Evolutionary conservation across 2,113 vertebrate species (phyloP).

Genomic region (Camelus dromedarius): DNA sequence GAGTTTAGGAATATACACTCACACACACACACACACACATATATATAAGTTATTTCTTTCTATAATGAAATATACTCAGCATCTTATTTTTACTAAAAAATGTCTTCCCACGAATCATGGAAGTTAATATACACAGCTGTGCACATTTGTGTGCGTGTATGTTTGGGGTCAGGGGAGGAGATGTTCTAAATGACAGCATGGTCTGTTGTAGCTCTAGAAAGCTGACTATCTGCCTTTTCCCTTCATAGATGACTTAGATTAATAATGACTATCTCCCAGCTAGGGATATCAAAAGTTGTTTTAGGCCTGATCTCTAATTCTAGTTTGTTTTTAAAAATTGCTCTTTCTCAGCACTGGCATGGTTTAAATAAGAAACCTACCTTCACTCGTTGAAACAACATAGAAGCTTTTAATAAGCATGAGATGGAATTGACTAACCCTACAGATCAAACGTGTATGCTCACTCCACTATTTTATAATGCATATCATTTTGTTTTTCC

Average conservation of each 20-base stretch:
- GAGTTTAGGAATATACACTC: background rate
- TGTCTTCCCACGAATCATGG: background rate
- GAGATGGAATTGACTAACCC: background rate
- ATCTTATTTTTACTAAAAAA: background rate
- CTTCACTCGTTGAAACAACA: background rate
- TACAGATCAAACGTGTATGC: background rate
- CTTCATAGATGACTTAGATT: background rate
- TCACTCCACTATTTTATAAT: background rate
- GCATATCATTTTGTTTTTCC: background rate
- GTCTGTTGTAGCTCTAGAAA: background rate
- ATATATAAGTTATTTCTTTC: background rate
- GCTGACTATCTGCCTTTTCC: background rate
- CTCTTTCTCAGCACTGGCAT: background rate
- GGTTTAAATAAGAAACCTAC: background rate
- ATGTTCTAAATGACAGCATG: background rate
- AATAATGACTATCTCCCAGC: background rate
- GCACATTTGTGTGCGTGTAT: background rate
- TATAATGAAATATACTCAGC: background rate
- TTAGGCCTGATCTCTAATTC: background rate
- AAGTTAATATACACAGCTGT: background rate
- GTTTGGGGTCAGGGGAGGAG: background rate
- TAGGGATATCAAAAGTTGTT: background rate
- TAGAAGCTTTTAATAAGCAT: background rate
- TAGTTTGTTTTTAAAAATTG: background rate
- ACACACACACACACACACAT: too few relatives aligned